Conservation (phyloP, 2,888 invertebrate genomes). For the Ethmia dodecea region DNA sequence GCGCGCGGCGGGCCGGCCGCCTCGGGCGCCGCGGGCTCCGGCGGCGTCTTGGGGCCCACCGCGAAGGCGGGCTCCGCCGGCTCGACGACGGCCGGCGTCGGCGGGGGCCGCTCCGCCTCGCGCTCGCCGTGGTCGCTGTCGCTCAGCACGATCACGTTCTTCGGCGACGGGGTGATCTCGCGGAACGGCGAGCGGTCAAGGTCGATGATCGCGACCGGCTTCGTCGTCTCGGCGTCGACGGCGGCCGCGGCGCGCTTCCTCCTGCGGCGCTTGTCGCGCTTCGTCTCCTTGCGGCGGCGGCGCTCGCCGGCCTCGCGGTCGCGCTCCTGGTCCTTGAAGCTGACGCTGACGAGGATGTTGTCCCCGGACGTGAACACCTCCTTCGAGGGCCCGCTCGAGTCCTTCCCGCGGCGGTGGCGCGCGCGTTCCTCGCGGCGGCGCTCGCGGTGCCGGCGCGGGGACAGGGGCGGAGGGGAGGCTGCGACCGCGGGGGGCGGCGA, state of each 20-base stretch:
- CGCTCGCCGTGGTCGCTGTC: slow-evolving; percentile 84
- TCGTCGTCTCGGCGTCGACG: slow-evolving; percentile 37
- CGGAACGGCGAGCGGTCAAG: slow-evolving; percentile 90
- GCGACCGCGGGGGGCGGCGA: slow-evolving; percentile 64
- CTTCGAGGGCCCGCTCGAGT: slow-evolving; percentile 82
- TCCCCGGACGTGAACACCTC: slow-evolving; percentile 96
- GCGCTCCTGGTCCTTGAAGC: slow-evolving; percentile 85
- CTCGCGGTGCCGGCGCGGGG: slow-evolving; percentile 26
- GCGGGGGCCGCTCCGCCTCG: slow-evolving; percentile 53
- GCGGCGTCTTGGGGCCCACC: slow-evolving; percentile 66
- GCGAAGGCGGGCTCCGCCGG: slow-evolving; percentile 34
- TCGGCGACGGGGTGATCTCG: slow-evolving; percentile 88
- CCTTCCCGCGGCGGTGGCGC: neutral
- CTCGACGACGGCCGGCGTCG: slow-evolving; percentile 21
- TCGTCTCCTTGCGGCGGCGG: slow-evolving; percentile 26
- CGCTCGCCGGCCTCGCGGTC: slow-evolving; percentile 40
- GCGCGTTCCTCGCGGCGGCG: slow-evolving; percentile 15
- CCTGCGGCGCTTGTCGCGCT: slow-evolving; percentile 24
- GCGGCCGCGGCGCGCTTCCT: slow-evolving; percentile 26
- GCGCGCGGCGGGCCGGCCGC: slow-evolving; percentile 25
- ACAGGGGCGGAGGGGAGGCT: slow-evolving; percentile 55
- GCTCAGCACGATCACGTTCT: slow-evolving; percentile 88
- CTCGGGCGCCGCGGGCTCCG: slow-evolving; percentile 57
- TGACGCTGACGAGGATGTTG: slow-evolving; percentile 94
- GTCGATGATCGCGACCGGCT: slow-evolving; percentile 91